A percentile compares a stretch with the other conserved stretches of the same genome.
Evolutionary conservation across 2,113 vertebrate species (phyloP).

Genomic region (Nyctereutes procyonoides): DNA sequence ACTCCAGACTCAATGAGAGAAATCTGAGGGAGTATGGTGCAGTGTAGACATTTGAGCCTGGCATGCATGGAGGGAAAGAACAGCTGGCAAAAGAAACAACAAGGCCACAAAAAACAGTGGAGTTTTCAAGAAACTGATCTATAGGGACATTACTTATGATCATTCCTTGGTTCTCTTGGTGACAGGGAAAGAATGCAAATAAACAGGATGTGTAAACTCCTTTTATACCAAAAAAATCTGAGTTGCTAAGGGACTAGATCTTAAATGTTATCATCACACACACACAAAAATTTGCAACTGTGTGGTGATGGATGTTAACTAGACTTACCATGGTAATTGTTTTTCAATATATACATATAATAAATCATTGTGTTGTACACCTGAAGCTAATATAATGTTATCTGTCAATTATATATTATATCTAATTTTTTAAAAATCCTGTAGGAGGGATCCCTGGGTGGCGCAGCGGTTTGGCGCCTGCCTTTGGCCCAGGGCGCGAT

Average conservation of each 20-base stretch:
- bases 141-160: background rate
- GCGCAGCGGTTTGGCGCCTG: no score
- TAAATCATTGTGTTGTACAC: background rate
- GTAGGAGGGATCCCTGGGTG: no score
- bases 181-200: background rate
- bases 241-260: background rate
- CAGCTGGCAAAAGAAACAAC: background rate
- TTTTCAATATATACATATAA: background rate
- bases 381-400: background rate
- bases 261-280: background rate
- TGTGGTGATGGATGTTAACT: background rate
- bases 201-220: background rate
- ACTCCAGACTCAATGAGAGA: background rate
- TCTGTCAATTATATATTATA: background rate
- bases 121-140: background rate
- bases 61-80: background rate
- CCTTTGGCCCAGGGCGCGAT: no score
- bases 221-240: background rate
- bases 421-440: background rate
- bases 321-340: background rate
- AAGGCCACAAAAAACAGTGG: background rate
- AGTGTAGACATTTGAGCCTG: background rate
- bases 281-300: background rate
- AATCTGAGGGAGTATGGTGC: background rate
- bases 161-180: background rate